Base-by-base conservation (phyloP, 2,797 vertebrate species). In the Prionace glauca region DNA sequence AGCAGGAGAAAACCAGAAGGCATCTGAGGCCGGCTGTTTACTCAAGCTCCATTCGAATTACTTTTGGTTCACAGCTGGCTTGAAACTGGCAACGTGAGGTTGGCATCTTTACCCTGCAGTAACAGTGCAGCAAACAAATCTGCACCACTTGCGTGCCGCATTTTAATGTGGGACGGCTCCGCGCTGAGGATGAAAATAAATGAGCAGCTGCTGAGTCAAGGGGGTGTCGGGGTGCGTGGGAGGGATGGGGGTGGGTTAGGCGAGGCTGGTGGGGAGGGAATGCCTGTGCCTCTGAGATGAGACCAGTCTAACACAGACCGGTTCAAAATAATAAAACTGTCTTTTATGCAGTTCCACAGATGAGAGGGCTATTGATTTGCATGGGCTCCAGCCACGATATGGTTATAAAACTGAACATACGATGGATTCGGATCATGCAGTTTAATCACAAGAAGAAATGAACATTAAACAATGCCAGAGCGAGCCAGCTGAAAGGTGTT, bases 111-210 rank as follows among this genome's bases (percentile, higher is more conserved):
- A 56, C 71, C 72, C 69, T 56, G 50, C 71, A 77, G 29, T 95
- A 74, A 77, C 93, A 95, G 93, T 16, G 9, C 24, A 60, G 93
- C 93, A 95, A 95, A 95, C 93, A 95, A 95, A 95, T 95, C 93
- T 95, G 93, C 93, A 77, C 93, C 45, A 9, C n/a, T 74, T 29
- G 71, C 24, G 71, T 77, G 93, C 26, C 77, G 93, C 93, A 95
- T 95, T 32, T 77, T 95, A 95, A 77, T 95, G 93, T 60, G 26
- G 45, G 50, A 20, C 67, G 32, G 71, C 45, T 50, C 77, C 71
- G 32, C 69, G 9, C 71, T 74, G 50, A 95, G 93, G 93, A 29
- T 95, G n/a, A 74, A 95, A 72, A 50, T 14, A 95, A 77, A 95
- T 95, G 93, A 74, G 71, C 93, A 95, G 93, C 93, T 95, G 93